Conservation (phyloP, 2,113 vertebrate genomes). For the Grallaria varia region DNA sequence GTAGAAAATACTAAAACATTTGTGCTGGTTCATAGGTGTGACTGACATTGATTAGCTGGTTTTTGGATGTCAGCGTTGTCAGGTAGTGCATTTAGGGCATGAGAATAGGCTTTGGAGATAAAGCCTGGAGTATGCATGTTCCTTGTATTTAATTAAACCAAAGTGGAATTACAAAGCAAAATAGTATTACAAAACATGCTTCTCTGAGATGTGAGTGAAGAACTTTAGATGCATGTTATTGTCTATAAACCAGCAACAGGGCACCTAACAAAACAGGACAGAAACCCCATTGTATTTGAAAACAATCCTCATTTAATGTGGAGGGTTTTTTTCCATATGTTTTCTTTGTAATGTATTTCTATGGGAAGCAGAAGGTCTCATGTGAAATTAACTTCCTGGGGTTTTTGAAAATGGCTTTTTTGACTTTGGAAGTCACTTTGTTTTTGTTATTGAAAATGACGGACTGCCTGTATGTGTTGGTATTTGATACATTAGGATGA, state of each 20-base stretch:
- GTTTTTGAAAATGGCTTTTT: not conserved
- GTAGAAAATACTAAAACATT: not conserved
- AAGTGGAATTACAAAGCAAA: not conserved
- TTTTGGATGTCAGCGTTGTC: not conserved
- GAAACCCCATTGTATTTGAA: not conserved
- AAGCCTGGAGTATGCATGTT: not conserved
- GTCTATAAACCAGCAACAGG: not conserved
- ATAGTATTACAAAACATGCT: not conserved
- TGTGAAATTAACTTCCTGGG: not conserved
- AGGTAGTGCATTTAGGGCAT: not conserved
- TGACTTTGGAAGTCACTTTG: not conserved
- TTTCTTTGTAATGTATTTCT: not conserved
- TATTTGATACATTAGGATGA: not conserved
- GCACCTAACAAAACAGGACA: not conserved
- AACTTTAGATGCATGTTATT: not conserved
- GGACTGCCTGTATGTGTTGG: not conserved
- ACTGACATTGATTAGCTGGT: not conserved
- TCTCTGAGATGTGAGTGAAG: not conserved
- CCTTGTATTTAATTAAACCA: not conserved
- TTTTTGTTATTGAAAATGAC: not conserved
- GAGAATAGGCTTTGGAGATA: not conserved
- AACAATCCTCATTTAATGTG: not conserved
- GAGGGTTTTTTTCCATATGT: fast-evolving
- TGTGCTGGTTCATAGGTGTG: not conserved
- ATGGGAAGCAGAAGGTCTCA: not conserved